A percentile compares a stretch with the other conserved stretches of the same genome.
These are phyloP conservation scores for Rallus crepitans DNA, from an alignment of 2,797 vertebrate genomes.

Conservation along the genomic window DNA sequence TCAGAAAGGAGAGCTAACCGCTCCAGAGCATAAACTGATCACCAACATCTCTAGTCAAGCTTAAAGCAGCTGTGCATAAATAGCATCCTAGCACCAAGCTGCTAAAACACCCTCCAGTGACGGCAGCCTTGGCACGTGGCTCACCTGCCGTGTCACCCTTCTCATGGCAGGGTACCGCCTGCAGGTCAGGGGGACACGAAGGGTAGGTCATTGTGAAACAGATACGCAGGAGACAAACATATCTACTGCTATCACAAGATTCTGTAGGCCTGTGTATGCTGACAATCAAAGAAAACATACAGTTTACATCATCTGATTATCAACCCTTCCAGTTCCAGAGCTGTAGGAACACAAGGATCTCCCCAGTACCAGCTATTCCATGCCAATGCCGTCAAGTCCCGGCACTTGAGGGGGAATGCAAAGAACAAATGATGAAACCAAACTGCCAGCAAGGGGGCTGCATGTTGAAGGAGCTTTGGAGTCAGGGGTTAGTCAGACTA, in stretches of 20 bases:
- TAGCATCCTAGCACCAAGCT: not conserved
- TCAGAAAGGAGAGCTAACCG: not conserved
- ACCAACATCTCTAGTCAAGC: not conserved
- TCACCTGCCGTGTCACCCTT: not conserved
- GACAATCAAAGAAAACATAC: not conserved
- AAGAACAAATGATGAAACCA: not conserved
- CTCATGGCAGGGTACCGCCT: not conserved
- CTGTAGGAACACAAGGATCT: not conserved
- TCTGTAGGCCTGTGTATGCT: fast-evolving
- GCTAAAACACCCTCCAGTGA: not conserved
- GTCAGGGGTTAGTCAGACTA: not conserved
- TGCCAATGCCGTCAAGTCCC: fast-evolving
- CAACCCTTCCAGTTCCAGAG: not conserved
- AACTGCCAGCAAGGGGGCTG: not conserved
- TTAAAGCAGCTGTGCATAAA: not conserved
- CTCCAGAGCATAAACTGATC: not conserved
- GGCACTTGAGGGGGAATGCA: not conserved
- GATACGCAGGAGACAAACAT: not conserved
- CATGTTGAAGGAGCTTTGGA: not conserved
- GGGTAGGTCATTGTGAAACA: not conserved
- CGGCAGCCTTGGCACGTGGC: fast-evolving
- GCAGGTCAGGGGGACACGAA: not conserved
- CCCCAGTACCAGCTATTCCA: not conserved
- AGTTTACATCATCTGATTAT: not conserved
- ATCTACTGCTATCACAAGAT: fast-evolving